Percentiles rank a stretch among this genome's conserved stretches.
Evolutionary conservation across 2,113 vertebrate species (phyloP).

Genomic region (Zootoca vivipara): DNA sequence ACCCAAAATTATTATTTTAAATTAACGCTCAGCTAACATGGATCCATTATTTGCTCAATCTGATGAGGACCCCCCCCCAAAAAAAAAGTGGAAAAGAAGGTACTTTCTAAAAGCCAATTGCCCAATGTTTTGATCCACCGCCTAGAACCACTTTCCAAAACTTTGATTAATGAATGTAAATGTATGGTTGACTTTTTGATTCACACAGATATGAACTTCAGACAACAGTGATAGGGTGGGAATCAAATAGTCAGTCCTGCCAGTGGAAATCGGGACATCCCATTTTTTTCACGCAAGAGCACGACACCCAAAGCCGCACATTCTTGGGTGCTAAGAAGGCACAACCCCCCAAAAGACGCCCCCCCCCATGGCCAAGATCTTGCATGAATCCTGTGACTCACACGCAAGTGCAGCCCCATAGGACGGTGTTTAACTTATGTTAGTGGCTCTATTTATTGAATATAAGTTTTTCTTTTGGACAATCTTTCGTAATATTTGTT

Average conservation of each 20-base stretch:
- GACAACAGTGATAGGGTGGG: background rate
- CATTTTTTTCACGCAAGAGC: no score
- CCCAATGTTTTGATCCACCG: background rate
- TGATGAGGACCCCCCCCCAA: fast-evolving
- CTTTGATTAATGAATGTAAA: background rate
- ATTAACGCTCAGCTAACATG: conserved; percentile 11
- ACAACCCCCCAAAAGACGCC: no score
- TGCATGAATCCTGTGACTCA: no score
- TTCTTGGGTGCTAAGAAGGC: no score
- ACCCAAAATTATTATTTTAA: conserved; percentile 26
- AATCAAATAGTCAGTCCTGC: no score
- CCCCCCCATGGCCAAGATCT: no score
- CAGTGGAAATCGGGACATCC: no score
- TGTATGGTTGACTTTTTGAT: background rate
- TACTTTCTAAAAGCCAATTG: background rate
- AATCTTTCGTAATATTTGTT: background rate
- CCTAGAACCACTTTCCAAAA: background rate
- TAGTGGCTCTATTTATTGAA: background rate
- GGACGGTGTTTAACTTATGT: background rate
- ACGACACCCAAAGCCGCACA: no score
- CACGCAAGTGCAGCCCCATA: no score
- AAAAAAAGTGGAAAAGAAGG: background rate
- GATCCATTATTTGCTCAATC: background rate
- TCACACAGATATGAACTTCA: background rate
- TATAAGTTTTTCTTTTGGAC: background rate